Conservation (phyloP, 2,113 vertebrate species). For the Hoplias malabaricus region DNA sequence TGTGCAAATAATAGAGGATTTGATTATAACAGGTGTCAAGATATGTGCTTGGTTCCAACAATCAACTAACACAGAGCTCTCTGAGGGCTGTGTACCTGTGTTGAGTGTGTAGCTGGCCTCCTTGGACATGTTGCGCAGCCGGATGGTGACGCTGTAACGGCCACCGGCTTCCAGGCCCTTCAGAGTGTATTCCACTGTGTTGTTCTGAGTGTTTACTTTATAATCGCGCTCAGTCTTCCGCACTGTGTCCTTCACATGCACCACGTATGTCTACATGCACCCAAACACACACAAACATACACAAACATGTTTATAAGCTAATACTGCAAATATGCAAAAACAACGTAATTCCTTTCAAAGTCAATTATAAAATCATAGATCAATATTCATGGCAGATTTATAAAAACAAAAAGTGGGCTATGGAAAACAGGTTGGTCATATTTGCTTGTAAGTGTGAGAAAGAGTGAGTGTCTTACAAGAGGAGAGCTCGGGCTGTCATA, state of each 20-base stretch:
- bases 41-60: not conserved
- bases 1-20: no score
- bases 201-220: constrained; percentile 86
- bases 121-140: constrained; percentile 96
- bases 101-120: constrained; percentile 88
- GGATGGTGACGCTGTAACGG: constrained; percentile 85
- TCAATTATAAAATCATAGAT: no score
- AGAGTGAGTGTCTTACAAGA: constrained; percentile 73
- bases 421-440: not conserved
- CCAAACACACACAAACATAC: constrained; percentile 35
- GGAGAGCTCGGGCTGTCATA: constrained; percentile 84
- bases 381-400: no score
- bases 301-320: not conserved
- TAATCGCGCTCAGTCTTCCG: constrained; percentile 86
- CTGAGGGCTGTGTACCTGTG: constrained; percentile 66
- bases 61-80: not conserved
- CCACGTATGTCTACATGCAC: constrained; percentile 84
- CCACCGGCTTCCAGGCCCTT: constrained; percentile 87
- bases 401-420: no score
- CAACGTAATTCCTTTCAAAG: no score
- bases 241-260: constrained; percentile 86
- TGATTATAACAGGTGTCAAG: not conserved
- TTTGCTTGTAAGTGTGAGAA: not conserved
- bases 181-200: constrained; percentile 88
- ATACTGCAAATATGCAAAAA: not conserved